Base-by-base conservation (phyloP, 1,140 invertebrate species). In the Drosophila quadrilineata region DNA sequence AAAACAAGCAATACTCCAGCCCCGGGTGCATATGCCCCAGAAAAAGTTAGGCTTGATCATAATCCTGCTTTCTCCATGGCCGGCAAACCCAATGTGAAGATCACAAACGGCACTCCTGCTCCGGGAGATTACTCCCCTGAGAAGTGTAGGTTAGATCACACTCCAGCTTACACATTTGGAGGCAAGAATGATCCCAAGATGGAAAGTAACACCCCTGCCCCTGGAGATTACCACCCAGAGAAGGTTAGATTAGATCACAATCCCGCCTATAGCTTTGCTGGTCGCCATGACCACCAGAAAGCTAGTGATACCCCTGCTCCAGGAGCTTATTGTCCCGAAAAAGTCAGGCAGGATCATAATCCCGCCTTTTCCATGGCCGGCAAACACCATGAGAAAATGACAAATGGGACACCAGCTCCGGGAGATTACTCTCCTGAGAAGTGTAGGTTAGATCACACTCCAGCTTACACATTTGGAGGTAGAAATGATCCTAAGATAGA, bases 341-440 rank as follows among this genome's bases (percentile, higher is more conserved):
- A 90, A 46, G 82, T 92, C 1, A 89, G 93, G 12, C 88, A 92
- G 28, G 91, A 91, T 86, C 90, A 91, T 56, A 82, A 91, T 35
- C 93, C 93, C 3, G 91, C 92, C 52, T 94, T 90, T 75, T 91
- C 90, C 14, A 94, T 94, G 58, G 90, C 90, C 4, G 89, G 92
- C 8, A 94, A 92, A 88, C 91, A 91, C 19, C 87, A 88, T 35
- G 70, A 84, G n/a, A 91, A 92, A n/a, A 92, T 92, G 56, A 86
- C 90, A 43, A 92, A 82, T 59, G 90, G 91, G 53, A 90, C 71
- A 67, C 91, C 97, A 0, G 94, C 94, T 63, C 92, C 96, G 65
- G 91, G 95, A 71, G 91, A 94, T 87, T 93, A 97, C 90, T 91
- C 93, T 90, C 95, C 95, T 0, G 95, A 96, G 71, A 94, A 95